A percentile compares a stretch with the other conserved stretches of the same genome.
Conservation (phyloP, 2,797 vertebrate genomes). For the Tenualosa ilisha region DNA sequence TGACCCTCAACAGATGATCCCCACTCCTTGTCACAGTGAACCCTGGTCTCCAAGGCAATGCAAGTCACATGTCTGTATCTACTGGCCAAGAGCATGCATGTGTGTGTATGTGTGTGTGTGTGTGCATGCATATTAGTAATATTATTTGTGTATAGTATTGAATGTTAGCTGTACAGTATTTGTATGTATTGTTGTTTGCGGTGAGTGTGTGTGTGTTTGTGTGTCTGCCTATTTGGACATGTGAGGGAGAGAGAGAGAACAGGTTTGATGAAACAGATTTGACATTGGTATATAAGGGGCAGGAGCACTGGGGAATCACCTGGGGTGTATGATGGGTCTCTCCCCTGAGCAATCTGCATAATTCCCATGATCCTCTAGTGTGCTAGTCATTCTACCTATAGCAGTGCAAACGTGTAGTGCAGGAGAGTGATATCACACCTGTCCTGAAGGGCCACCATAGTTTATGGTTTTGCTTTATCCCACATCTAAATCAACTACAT, state of each 20-base stretch:
- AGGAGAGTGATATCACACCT: neutral
- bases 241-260: neutral
- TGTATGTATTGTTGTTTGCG: neutral
- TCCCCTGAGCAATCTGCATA: constrained; percentile 36
- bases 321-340: constrained; percentile 35
- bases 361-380: constrained; percentile 21
- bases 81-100: constrained; percentile 22
- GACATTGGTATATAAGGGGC: constrained; percentile 10
- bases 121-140: neutral
- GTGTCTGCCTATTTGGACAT: neutral
- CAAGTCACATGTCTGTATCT: constrained; percentile 55
- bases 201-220: constrained; percentile 32
- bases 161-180: neutral
- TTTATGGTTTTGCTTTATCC: neutral
- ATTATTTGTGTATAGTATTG: constrained; percentile 33
- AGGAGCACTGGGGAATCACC: constrained; percentile 10
- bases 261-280: constrained; percentile 19
- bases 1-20: constrained; percentile 53
- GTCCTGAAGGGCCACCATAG: constrained; percentile 2
- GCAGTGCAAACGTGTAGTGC: constrained; percentile 40
- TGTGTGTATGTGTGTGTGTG: constrained; percentile 16
- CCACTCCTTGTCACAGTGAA: constrained; percentile 85
- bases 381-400: constrained; percentile 38
- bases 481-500: constrained; percentile 6
- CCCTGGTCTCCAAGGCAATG: constrained; percentile 81